Percentiles rank a stretch among this genome's conserved stretches.
Conservation (phyloP, 2,888 invertebrate genomes). For the Eristalinus sepulchralis region DNA sequence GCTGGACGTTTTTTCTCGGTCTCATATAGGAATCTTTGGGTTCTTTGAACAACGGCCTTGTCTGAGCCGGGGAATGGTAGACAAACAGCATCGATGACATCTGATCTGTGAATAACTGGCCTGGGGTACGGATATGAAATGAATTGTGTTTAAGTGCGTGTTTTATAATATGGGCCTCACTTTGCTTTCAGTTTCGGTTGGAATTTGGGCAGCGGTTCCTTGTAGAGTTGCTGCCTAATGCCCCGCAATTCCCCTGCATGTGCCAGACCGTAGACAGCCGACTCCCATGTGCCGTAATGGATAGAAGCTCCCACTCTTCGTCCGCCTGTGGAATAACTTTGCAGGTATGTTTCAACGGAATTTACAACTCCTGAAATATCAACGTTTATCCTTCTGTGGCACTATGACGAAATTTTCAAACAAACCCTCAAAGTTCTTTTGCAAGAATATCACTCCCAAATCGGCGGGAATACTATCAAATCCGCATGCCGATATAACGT, state of each 20-base stretch:
- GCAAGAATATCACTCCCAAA: slow-evolving; percentile 90
- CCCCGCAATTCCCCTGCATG: slow-evolving; percentile 84
- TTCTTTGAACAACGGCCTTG: slow-evolving; percentile 89
- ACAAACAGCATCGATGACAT: slow-evolving; percentile 83
- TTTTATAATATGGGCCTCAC: background rate
- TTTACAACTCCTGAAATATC: slow-evolving; percentile 84
- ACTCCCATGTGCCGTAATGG: slow-evolving; percentile 95
- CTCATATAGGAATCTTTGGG: slow-evolving; percentile 89
- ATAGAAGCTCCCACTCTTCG: slow-evolving; percentile 81
- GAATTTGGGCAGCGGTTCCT: slow-evolving; percentile 84
- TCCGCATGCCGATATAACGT: slow-evolving; percentile 94
- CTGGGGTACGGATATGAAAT: slow-evolving; percentile 76
- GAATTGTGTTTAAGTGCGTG: background rate
- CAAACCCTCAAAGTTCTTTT: slow-evolving; percentile 87
- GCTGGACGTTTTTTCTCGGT: slow-evolving; percentile 87
- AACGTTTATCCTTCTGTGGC: slow-evolving; percentile 76
- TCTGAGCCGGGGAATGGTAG: slow-evolving; percentile 92
- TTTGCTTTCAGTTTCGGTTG: slow-evolving; percentile 84
- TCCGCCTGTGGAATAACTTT: slow-evolving; percentile 76
- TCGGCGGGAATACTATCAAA: slow-evolving; percentile 96
- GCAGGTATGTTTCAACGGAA: slow-evolving; percentile 88
- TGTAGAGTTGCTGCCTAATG: slow-evolving; percentile 86
- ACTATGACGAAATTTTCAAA: slow-evolving; percentile 76
- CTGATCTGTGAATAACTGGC: slow-evolving; percentile 82
- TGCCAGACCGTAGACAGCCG: slow-evolving; percentile 89